Conservation (phyloP, 2,113 vertebrate genomes). For the Oostethus manadensis region DNA sequence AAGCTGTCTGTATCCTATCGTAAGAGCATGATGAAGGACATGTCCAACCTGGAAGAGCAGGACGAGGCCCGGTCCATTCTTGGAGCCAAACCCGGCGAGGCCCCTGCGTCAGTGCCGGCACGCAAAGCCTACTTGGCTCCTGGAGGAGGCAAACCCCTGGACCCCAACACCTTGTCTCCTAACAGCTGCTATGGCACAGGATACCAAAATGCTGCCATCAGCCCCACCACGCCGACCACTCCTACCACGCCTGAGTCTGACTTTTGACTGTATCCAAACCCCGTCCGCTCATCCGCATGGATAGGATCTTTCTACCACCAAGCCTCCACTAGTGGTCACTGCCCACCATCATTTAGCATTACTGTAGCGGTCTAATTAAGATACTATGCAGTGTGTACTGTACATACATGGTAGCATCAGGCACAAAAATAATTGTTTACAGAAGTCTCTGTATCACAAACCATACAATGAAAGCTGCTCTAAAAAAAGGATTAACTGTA, state of each 20-base stretch:
- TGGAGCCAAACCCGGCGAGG: conserved; percentile 83
- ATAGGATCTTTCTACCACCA: too few species aligned
- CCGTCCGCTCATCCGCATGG: too few species aligned
- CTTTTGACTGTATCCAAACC: conserved; percentile 72
- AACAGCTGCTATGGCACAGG: conserved; percentile 82
- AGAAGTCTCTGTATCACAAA: conserved; percentile 20
- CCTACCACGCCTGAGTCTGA: conserved; percentile 84
- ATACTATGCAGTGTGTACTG: neutral
- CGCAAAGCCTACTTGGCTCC: conserved; percentile 86
- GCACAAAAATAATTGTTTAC: conserved; percentile 16
- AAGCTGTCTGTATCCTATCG: conserved; percentile 93
- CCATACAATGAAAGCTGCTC: conserved; percentile 21
- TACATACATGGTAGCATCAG: neutral
- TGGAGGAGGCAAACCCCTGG: conserved; percentile 60
- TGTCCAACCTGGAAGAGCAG: conserved; percentile 91
- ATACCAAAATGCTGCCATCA: conserved; percentile 79
- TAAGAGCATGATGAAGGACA: conserved; percentile 97
- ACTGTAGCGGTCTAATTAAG: conserved; percentile 9
- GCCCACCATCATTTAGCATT: conserved; percentile 18
- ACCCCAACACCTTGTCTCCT: conserved; percentile 66
- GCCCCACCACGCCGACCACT: conserved; percentile 55
- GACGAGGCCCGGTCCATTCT: conserved; percentile 93
- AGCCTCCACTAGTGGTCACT: neutral
- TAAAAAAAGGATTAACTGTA: conserved; percentile 13
- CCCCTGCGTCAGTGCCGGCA: conserved; percentile 72